A percentile compares a stretch with the other conserved stretches of the same genome.
phyloP scores from a whole-genome alignment of 2,113 vertebrate genomes.

The Indicator indicator region DNA sequence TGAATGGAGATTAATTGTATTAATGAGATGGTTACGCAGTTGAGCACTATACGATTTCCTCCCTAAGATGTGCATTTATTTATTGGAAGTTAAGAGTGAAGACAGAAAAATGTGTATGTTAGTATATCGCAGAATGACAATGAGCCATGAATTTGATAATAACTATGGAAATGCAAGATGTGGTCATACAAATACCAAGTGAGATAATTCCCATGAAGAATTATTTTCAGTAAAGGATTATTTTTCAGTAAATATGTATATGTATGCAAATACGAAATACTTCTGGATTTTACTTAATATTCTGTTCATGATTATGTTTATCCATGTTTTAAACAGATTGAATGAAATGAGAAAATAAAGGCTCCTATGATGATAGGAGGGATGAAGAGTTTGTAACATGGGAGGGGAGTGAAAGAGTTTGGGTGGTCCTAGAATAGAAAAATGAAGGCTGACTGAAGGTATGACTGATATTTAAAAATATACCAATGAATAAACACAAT shows the following conservation, averaged over 20 bases:
- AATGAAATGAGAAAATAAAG: background rate
- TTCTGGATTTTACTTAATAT: background rate
- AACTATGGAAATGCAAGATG: background rate
- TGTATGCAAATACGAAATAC: background rate
- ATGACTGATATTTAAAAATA: slow-evolving; percentile 63
- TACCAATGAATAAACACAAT: slow-evolving; percentile 56
- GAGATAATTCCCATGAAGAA: background rate
- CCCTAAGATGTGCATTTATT: background rate
- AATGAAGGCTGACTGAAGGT: slow-evolving; percentile 40
- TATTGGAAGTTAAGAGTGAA: background rate
- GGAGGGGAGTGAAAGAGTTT: background rate
- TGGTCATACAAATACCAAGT: background rate
- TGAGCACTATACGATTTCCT: background rate
- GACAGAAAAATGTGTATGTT: background rate
- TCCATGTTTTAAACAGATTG: background rate
- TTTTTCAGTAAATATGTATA: background rate
- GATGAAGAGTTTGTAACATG: background rate
- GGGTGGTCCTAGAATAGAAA: slow-evolving; percentile 47
- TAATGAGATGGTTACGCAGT: background rate
- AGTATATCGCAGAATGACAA: background rate
- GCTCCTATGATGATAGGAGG: background rate
- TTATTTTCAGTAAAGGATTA: background rate
- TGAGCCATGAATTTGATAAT: background rate
- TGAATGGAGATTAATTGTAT: background rate
- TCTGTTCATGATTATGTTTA: background rate